Conservation (phyloP, 1,140 invertebrate genomes). For the Zaprionus camerounensis region DNA sequence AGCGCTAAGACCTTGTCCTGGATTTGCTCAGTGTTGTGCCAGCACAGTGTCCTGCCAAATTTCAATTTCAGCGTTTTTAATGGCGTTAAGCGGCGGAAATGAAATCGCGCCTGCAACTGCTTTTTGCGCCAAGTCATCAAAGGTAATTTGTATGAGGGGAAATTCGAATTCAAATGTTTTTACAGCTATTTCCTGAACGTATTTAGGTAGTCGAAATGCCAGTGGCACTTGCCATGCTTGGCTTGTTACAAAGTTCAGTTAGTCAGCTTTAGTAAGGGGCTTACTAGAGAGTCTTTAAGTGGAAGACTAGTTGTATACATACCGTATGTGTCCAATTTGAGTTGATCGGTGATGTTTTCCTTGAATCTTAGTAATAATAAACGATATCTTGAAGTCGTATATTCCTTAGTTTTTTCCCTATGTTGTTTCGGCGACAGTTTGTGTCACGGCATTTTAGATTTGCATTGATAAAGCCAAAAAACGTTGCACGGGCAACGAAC, state of each 20-base stretch:
- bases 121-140: conserved; percentile 77
- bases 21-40: conserved; percentile 17
- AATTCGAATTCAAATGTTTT: conserved; percentile 73
- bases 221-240: conserved; percentile 21
- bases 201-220: conserved; percentile 42
- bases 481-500: conserved; percentile 7
- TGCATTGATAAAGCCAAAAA: conserved; percentile 54
- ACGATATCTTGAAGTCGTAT: conserved; percentile 4
- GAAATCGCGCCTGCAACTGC: conserved; percentile 69
- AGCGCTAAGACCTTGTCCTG: conserved; percentile 19
- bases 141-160: conserved; percentile 67
- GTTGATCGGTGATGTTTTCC: too few relatives aligned
- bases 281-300: neutral
- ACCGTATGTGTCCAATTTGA: too few relatives aligned
- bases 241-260: conserved; percentile 3
- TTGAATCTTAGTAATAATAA: neutral
- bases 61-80: conserved; percentile 77
- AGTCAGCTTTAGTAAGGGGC: neutral
- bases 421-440: conserved; percentile 42
- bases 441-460: conserved; percentile 69
- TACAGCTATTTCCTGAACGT: conserved; percentile 66
- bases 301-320: neutral
- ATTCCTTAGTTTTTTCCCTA: neutral
- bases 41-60: conserved; percentile 30
- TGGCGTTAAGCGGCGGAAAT: conserved; percentile 76